A percentile compares a stretch with the other conserved stretches of the same genome.
These are phyloP conservation scores for Phalera bucephala DNA, from an alignment of 2,888 invertebrate species.

Conservation along the genomic window DNA sequence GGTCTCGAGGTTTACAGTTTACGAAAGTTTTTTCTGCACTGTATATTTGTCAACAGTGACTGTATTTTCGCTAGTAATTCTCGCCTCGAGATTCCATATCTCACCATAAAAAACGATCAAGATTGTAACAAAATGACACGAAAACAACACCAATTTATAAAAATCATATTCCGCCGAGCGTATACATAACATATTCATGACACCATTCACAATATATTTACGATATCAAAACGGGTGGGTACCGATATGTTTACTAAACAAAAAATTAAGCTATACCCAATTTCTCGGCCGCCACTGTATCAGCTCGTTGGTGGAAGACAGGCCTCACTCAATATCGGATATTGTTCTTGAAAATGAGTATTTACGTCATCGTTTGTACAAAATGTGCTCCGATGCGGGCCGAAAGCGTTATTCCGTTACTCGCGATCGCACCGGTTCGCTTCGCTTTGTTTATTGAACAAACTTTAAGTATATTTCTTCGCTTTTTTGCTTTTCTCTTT, in stretches of 20 bases:
- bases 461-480: constrained; percentile 40
- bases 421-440: constrained; percentile 45
- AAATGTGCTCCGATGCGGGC: constrained; percentile 63
- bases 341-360: constrained; percentile 82
- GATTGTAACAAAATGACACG: no score
- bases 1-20: no score
- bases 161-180: constrained; percentile 6
- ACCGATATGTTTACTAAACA: constrained; percentile 22
- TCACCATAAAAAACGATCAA: no score
- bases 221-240: constrained; percentile 36
- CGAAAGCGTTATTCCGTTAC: constrained; percentile 42
- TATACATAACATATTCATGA: constrained; percentile 36
- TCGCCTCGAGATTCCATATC: no score
- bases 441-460: constrained; percentile 45
- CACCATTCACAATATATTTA: constrained; percentile 32
- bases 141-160: no score
- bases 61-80: no score
- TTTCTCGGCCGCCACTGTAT: constrained; percentile 42
- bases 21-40: no score
- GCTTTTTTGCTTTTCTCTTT: constrained; percentile 28
- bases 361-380: constrained; percentile 80
- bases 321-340: constrained; percentile 82
- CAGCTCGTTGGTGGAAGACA: constrained; percentile 60
- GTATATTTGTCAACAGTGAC: no score
- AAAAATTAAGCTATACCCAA: constrained; percentile 37